Percentiles rank a stretch among this genome's conserved stretches.
phyloP scores from a whole-genome alignment of 2,888 invertebrate species.

The Phasia obesa region DNA sequence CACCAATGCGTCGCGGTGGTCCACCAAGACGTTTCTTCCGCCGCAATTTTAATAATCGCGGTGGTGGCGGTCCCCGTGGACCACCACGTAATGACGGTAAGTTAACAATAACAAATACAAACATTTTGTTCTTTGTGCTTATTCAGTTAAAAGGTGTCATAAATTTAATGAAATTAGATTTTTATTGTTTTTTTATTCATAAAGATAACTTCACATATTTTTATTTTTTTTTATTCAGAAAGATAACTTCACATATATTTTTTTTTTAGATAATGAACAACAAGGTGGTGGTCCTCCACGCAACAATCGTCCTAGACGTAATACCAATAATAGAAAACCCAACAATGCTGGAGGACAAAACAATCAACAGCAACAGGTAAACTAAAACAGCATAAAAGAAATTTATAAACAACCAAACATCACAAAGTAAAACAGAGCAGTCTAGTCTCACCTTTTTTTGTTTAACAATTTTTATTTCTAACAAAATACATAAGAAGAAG shows the following conservation, averaged over 20 bases:
- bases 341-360: constrained; percentile 78
- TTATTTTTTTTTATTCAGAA: neutral
- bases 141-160: no score
- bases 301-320: constrained; percentile 79
- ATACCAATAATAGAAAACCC: constrained; percentile 76
- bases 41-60: constrained; percentile 85
- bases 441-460: constrained; percentile 47
- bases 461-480: constrained; percentile 23
- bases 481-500: constrained; percentile 24
- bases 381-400: constrained; percentile 75
- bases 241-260: neutral
- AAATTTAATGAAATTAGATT: no score
- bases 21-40: constrained; percentile 87
- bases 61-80: constrained; percentile 78
- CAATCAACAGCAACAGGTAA: constrained; percentile 82
- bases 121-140: neutral
- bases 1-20: constrained; percentile 83
- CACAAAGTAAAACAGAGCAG: constrained; percentile 56
- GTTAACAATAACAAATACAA: neutral
- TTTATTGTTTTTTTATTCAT: no score
- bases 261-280: constrained; percentile 73
- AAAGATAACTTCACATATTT: no score
- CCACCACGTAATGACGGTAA: constrained; percentile 73
- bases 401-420: constrained; percentile 49
- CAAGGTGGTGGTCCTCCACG: constrained; percentile 83